phyloP scores from a whole-genome alignment of 2,888 invertebrate species.

The Branchipolynoe longqiensis region DNA sequence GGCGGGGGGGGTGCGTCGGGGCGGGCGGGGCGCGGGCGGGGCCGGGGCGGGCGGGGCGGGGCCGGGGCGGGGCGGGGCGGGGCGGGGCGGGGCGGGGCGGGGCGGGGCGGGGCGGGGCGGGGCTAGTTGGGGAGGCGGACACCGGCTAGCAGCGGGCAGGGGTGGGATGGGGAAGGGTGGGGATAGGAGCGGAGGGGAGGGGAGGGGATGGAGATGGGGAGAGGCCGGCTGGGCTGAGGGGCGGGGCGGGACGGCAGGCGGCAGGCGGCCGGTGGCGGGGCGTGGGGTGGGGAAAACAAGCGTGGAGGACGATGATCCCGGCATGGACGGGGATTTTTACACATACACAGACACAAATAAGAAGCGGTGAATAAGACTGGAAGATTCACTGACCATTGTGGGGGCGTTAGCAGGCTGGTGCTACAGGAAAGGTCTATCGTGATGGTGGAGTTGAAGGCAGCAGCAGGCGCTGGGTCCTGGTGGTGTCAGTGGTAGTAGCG shows the following conservation, averaged over 20 bases:
- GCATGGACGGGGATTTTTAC: not conserved
- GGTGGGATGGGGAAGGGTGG: not conserved
- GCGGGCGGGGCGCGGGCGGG: not conserved
- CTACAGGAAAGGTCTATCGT: conserved; percentile 21
- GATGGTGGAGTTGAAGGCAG: conserved; percentile 46
- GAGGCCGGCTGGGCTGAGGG: not conserved
- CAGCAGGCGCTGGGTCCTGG: conserved; percentile 1
- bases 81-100: not conserved
- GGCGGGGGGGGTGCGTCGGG: conserved; percentile 1
- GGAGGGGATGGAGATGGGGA: not conserved
- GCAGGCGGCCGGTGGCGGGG: not conserved
- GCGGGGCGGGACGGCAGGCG: not conserved
- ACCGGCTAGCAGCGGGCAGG: too few species aligned
- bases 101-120: not conserved
- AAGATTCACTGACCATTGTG: not conserved
- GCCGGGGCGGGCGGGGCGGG: not conserved
- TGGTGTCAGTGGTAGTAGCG: not conserved
- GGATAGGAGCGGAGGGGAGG: not conserved
- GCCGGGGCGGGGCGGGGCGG: not conserved
- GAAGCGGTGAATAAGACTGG: not conserved
- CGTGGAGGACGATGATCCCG: not conserved
- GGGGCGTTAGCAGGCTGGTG: not conserved
- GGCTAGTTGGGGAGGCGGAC: not conserved
- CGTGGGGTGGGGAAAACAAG: not conserved
- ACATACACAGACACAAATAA: not conserved